Evolutionary conservation across 2,888 invertebrate species (phyloP), one percentile per base, ranked within the genome.

Genomic region (Dermolepida albohirtum): DNA sequence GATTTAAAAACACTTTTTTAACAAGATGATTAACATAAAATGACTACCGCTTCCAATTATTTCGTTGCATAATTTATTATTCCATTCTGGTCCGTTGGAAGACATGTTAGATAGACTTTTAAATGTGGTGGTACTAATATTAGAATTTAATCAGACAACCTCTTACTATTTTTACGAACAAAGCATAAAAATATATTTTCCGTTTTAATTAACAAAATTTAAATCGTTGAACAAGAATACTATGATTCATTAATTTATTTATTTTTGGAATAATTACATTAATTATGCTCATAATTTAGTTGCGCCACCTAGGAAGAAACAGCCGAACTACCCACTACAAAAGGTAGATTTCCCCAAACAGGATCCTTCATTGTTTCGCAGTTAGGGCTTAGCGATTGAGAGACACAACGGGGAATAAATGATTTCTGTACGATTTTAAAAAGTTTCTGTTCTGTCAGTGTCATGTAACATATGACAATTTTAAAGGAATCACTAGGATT

Each of bases 241-340:
- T n/a, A n/a, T n/a, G 4, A 22, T 22, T 43, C 5, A 11, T 6
- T 5, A 11, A 43, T 43, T 43, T 11, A 6, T 1, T 43, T 11
- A 12, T 43, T 12, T 11, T 43, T 43, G 0, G 11, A 43, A n/a
- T n/a, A n/a, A 43, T 43, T 11, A 12, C 5, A 43, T 14, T 5
- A 5, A 11, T 43, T 14, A 5, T 14, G 14, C 7, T 22, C 12
- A 22, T 7, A 5, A 6, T n/a, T 7, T 43, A 27, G n/a, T 27
- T 12, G 39, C 66, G 66, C 66, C 66, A 54, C 49, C 66, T 66
- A 16, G 55, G 44, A 44, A 40, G 17, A 39, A 29, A 27, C 17
- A 39, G 66, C 39, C 11, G 55, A 66, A 55, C 27, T 39, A 14
- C 41, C n/a, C 12, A 8, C 0, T 11, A 17, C 10, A 8, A 7